A percentile compares a stretch with the other conserved stretches of the same genome.
These are phyloP conservation scores for Meta bourneti DNA, from an alignment of 2,888 invertebrate genomes.

Conservation along the genomic window DNA sequence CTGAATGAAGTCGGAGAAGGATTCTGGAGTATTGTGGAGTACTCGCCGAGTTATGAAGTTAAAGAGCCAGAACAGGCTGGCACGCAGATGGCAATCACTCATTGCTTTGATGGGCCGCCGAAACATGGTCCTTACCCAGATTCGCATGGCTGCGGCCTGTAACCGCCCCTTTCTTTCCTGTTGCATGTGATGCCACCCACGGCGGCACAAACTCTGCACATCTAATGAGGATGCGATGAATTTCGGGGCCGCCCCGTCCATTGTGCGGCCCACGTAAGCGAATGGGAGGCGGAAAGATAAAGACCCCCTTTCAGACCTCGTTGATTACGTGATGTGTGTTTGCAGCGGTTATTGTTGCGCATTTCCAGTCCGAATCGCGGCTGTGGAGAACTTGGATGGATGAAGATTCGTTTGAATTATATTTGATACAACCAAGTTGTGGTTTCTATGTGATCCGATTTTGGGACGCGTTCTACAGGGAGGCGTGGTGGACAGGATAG, in stretches of 20 bases:
- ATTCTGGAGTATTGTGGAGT: background rate
- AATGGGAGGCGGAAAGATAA: conserved; percentile 17
- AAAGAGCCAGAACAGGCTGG: conserved; percentile 57
- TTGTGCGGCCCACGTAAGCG: conserved; percentile 41
- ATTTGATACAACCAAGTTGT: too few relatives aligned
- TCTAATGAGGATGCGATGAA: conserved; percentile 72
- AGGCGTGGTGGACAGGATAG: too few relatives aligned
- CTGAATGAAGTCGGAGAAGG: background rate
- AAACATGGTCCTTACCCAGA: conserved; percentile 39
- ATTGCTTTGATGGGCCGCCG: conserved; percentile 61
- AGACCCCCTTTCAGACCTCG: conserved; percentile 35
- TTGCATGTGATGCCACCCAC: conserved; percentile 75
- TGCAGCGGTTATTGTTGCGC: background rate
- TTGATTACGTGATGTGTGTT: conserved; percentile 48
- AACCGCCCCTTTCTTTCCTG: conserved; percentile 64
- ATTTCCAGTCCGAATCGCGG: too few relatives aligned
- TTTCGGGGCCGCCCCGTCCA: conserved; percentile 60
- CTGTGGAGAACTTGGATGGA: background rate
- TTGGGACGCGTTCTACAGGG: too few relatives aligned
- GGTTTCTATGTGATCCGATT: too few relatives aligned
- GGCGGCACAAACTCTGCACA: conserved; percentile 65
- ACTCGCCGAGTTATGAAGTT: conserved; percentile 10
- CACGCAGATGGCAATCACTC: conserved; percentile 48
- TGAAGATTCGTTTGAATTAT: too few relatives aligned
- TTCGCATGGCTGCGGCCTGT: conserved; percentile 51